phyloP scores from a whole-genome alignment of 1,140 invertebrate species.

The Magallana gigas region DNA sequence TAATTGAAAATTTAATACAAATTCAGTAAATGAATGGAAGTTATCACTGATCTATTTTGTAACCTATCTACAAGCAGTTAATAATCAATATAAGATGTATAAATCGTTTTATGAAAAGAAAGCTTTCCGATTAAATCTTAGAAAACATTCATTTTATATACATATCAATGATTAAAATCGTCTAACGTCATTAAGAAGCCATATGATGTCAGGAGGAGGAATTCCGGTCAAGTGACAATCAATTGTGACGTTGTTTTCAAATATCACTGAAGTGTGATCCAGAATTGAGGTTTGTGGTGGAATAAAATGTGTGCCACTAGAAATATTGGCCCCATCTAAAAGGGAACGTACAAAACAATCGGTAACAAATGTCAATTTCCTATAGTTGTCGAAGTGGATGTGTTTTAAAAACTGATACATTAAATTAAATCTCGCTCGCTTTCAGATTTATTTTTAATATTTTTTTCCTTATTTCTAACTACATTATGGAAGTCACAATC shows the following conservation, averaged over 20 bases:
- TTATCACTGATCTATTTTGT: neutral
- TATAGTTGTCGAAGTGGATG: neutral
- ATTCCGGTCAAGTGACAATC: slow-evolving; percentile 3
- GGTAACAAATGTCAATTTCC: neutral
- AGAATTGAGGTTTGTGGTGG: neutral
- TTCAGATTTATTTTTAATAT: neutral
- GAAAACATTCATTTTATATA: neutral
- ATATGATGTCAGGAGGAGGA: neutral
- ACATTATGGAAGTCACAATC: no score
- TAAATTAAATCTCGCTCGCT: neutral
- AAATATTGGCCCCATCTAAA: neutral
- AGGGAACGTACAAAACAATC: neutral
- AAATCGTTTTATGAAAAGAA: neutral
- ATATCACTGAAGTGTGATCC: neutral
- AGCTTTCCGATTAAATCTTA: neutral
- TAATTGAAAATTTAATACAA: neutral
- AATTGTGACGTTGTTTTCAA: neutral
- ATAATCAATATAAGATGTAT: neutral
- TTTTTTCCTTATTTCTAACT: no score
- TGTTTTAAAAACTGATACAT: neutral
- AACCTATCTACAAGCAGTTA: neutral
- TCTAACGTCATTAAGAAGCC: neutral
- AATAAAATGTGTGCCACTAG: neutral
- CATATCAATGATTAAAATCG: neutral
- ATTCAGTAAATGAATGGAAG: neutral